Evolutionary conservation across 2,113 vertebrate genomes (phyloP).

Genomic region (Lepidothrix coronata): DNA sequence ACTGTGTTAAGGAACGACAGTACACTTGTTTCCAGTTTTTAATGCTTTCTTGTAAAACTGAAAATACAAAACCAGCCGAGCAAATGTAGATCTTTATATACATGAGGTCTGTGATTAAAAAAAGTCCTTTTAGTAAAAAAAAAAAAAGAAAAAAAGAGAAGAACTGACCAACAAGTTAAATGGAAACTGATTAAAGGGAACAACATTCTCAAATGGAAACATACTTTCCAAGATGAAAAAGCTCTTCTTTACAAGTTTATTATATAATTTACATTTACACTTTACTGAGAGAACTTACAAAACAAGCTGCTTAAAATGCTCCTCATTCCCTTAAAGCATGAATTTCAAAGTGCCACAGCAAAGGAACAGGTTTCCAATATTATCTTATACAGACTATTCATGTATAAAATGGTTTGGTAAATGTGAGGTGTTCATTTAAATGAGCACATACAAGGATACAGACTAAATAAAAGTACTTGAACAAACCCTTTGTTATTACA

Average conservation of each 20-base stretch:
- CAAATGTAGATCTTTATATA: conserved; percentile 76
- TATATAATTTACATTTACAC: conserved; percentile 75
- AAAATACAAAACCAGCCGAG: conserved; percentile 81
- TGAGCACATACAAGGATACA: conserved; percentile 69
- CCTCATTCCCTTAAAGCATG: conserved; percentile 68
- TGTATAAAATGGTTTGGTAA: conserved; percentile 71
- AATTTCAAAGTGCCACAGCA: conserved; percentile 74
- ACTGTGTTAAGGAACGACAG: conserved; percentile 26
- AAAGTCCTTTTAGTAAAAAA: conserved; percentile 53
- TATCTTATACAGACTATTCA: conserved; percentile 65
- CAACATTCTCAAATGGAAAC: conserved; percentile 54
- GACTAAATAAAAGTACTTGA: conserved; percentile 70
- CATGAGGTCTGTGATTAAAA: conserved; percentile 81
- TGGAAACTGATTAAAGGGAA: conserved; percentile 53
- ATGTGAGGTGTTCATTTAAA: conserved; percentile 69
- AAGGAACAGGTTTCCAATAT: conserved; percentile 70
- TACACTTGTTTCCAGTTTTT: conserved; percentile 79
- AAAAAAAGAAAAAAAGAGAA: background rate
- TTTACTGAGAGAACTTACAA: conserved; percentile 66
- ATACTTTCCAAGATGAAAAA: conserved; percentile 38
- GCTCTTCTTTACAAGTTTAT: conserved; percentile 66
- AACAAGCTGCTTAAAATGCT: conserved; percentile 68
- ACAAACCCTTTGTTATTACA: conserved; percentile 67
- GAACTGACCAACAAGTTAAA: conserved; percentile 37
- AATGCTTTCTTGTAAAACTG: conserved; percentile 82